Conservation (phyloP, 2,113 vertebrate species). For the Dicaeum eximium region DNA sequence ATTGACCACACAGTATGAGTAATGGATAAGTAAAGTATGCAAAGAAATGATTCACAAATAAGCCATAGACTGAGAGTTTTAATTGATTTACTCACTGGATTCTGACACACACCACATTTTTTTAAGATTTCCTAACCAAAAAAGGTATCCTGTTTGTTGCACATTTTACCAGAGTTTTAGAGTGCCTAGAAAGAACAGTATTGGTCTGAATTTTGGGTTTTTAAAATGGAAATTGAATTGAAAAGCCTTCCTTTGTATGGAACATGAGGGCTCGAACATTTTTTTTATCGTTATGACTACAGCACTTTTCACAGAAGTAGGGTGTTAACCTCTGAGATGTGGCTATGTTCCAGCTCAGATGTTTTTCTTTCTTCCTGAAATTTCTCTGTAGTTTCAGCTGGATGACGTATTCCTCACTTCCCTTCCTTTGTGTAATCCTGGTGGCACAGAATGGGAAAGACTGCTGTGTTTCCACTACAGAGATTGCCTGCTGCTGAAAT, state of each 20-base stretch:
- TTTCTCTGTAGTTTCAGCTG: slow-evolving; percentile 40
- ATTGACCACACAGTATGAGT: background rate
- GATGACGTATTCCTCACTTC: slow-evolving; percentile 48
- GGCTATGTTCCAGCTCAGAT: slow-evolving; percentile 24
- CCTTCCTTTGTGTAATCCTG: slow-evolving; percentile 43
- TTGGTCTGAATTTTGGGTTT: background rate
- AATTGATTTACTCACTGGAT: background rate
- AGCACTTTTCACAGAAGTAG: background rate
- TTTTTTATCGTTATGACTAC: background rate
- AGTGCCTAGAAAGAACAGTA: background rate
- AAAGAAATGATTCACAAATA: slow-evolving; percentile 16
- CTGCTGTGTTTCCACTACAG: slow-evolving; percentile 17
- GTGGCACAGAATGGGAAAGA: slow-evolving; percentile 22
- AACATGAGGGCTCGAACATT: background rate
- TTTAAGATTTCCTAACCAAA: background rate
- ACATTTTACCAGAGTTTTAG: background rate
- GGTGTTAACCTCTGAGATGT: slow-evolving; percentile 22
- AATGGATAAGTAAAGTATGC: background rate
- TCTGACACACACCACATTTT: background rate
- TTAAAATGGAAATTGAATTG: background rate
- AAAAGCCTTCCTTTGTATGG: slow-evolving; percentile 2
- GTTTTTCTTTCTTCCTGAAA: slow-evolving; percentile 46
- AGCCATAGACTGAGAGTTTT: background rate
- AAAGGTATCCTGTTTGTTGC: background rate
- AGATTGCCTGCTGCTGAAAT: background rate